Conservation (phyloP, 2,113 vertebrate species). For the Baryphthengus martii region DNA sequence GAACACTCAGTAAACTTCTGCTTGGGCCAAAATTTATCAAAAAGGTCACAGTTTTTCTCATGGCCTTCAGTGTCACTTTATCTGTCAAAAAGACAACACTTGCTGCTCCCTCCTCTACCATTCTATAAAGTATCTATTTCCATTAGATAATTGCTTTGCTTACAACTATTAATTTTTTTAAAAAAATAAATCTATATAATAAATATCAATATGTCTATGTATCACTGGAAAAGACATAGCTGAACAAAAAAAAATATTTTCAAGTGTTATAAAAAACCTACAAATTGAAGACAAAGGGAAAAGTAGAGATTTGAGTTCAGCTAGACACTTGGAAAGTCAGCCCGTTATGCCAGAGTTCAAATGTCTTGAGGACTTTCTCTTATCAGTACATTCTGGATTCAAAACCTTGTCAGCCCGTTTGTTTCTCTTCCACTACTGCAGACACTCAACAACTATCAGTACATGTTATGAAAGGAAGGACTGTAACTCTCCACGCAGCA, state of each 20-base stretch:
- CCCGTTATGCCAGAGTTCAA: neutral
- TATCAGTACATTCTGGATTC: neutral
- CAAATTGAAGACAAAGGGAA: neutral
- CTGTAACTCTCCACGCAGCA: neutral
- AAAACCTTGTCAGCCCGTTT: neutral
- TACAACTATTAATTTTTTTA: neutral
- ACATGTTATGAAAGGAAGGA: neutral
- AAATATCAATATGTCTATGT: neutral
- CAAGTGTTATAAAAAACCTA: neutral
- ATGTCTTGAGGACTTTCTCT: neutral
- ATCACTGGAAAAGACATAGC: neutral
- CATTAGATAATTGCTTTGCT: neutral
- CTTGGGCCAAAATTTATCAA: neutral
- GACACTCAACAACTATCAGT: neutral
- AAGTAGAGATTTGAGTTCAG: neutral
- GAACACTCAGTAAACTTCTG: neutral
- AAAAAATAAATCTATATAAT: neutral
- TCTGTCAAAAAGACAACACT: neutral
- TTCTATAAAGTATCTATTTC: neutral
- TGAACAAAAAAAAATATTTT: neutral
- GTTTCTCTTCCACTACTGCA: neutral
- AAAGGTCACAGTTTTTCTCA: neutral
- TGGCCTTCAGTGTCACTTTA: neutral
- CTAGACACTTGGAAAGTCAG: neutral
- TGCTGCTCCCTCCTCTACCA: neutral